A percentile compares a stretch with the other conserved stretches of the same genome.
These are phyloP conservation scores for Eriocheir sinensis DNA, from an alignment of 1,140 invertebrate species.

Conservation along the genomic window DNA sequence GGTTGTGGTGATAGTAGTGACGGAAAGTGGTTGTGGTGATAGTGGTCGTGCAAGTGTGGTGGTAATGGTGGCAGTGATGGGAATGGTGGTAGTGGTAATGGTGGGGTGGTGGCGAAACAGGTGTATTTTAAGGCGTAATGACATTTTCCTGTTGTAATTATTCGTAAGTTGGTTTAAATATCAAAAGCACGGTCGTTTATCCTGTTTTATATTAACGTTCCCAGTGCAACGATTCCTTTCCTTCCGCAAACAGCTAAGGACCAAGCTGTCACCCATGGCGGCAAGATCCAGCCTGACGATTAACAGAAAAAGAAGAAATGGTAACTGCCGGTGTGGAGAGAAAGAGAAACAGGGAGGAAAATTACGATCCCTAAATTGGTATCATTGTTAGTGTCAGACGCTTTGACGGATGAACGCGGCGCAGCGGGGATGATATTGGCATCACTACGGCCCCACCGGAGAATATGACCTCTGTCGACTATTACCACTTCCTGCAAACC, in stretches of 20 bases:
- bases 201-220: too few relatives aligned
- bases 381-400: not conserved
- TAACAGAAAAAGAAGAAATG: not conserved
- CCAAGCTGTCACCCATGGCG: too few relatives aligned
- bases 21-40: too few relatives aligned
- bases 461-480: constrained; percentile 36
- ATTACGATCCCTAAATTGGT: not conserved
- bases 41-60: too few relatives aligned
- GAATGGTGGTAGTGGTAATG: too few relatives aligned
- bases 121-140: too few relatives aligned
- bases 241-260: not conserved
- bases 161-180: too few relatives aligned
- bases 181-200: too few relatives aligned
- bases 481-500: constrained; percentile 48
- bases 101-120: too few relatives aligned
- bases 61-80: too few relatives aligned
- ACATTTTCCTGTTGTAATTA: too few relatives aligned
- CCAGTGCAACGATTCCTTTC: not conserved
- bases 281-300: not conserved
- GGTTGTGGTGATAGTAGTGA: too few relatives aligned
- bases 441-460: not conserved
- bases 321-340: not conserved
- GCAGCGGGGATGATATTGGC: not conserved
- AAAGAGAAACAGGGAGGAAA: not conserved
- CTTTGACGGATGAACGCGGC: constrained; percentile 17